Percentiles rank a stretch among this genome's conserved stretches.
Evolutionary conservation across 2,113 vertebrate species (phyloP).

Genomic region (Ctenodactylus gundi): DNA sequence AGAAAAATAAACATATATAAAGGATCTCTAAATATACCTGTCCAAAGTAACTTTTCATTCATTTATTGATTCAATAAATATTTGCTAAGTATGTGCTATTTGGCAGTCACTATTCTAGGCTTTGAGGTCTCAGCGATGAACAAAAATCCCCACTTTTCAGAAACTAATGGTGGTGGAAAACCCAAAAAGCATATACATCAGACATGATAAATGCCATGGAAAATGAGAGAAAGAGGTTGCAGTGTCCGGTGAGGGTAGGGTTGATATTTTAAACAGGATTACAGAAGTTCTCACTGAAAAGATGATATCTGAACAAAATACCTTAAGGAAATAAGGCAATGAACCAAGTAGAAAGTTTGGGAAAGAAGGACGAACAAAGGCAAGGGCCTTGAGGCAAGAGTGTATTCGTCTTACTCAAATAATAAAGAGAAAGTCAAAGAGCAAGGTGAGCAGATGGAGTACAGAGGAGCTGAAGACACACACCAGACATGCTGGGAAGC

Average conservation of each 20-base stretch:
- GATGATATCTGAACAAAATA: too few relatives aligned
- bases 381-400: neutral
- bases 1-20: slow-evolving; percentile 10
- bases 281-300: neutral
- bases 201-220: neutral
- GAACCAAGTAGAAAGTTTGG: too few relatives aligned
- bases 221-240: slow-evolving; percentile 9
- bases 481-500: too few relatives aligned
- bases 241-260: neutral
- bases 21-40: neutral
- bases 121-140: neutral
- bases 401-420: neutral
- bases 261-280: slow-evolving; percentile 13
- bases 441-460: neutral
- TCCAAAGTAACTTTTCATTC: neutral
- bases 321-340: too few relatives aligned
- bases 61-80: slow-evolving; percentile 34
- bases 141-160: slow-evolving; percentile 1
- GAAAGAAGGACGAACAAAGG: too few relatives aligned
- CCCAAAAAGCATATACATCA: slow-evolving; percentile 19
- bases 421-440: neutral
- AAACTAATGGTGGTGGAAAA: neutral
- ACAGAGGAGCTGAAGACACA: neutral
- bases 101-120: neutral
- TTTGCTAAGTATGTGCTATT: slow-evolving; percentile 4